Evolutionary conservation across 2,888 invertebrate species (phyloP), one percentile per base, ranked within the genome.

Genomic region (Nymphalis urticae): DNA sequence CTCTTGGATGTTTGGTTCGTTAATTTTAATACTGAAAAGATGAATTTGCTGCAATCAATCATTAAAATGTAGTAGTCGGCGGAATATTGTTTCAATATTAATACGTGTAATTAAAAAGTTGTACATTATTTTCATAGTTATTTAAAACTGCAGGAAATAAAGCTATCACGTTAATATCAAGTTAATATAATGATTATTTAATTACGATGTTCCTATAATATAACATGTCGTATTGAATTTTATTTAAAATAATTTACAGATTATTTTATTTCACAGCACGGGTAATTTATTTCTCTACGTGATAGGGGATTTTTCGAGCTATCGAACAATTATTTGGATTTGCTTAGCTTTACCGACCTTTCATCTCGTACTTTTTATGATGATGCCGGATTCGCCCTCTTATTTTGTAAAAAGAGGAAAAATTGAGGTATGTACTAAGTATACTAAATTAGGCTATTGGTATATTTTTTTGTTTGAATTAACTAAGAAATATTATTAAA

Each of bases 371-470:
- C 72, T 91, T 7, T 92, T 94, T 72, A 80, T 90, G 36, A 83
- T 85, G 83, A 89, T 95, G 85, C 95, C 95, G 0, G 95, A 95
- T 75, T 94, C 95, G 0, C 95, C 95, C 0, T 88, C 93, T 0
- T 93, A 85, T 70, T 82, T 93, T 16, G 81, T 93, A 53, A 89
- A 88, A 74, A 81, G 75, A 42, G 88, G 88, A 8, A 80, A 87
- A 13, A 64, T 78, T 58, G 84, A 87, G 64, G 94, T 94, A 72
- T 92, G 77, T 70, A 21, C 53, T 13, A 48, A 16, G 19, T 13
- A n/a, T 5, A 16, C 1, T 16, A 24, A 53, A 53, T 0, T 16
- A 53, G 10, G 8, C 8, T 2, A 42, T 10, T 9, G 10, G 42
- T 10, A 42, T 10, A 42, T 0, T 42, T 42, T 42, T 13, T 42